Evolutionary conservation across 2,888 invertebrate species (phyloP).

Genomic region (Petrolisthes manimaculis): DNA sequence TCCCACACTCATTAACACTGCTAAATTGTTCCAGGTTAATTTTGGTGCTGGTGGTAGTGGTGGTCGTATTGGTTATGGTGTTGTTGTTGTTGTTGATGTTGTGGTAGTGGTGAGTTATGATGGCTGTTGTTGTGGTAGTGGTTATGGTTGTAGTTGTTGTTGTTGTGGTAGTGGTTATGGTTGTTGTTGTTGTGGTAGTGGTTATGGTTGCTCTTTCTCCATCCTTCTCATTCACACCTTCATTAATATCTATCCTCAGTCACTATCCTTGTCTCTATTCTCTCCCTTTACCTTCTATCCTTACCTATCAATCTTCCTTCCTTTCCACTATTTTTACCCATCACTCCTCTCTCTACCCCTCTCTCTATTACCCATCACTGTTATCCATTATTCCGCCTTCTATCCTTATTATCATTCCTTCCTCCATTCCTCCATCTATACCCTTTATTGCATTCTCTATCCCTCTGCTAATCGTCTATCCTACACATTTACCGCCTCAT

Average conservation of each 20-base stretch:
- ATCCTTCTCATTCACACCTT: not conserved
- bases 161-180: not conserved
- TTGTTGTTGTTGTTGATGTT: not conserved
- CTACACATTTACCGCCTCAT: too few species aligned
- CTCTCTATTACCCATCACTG: too few species aligned
- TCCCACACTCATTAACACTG: conserved; percentile 4
- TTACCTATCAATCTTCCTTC: too few species aligned
- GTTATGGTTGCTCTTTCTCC: not conserved
- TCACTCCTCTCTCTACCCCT: too few species aligned
- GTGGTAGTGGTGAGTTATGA: not conserved
- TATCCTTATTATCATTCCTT: too few species aligned
- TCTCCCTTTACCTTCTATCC: not conserved
- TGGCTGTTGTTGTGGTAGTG: not conserved
- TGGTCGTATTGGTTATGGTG: not conserved
- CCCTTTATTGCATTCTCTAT: too few species aligned
- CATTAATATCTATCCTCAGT: not conserved
- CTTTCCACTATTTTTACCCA: too few species aligned
- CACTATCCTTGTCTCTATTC: not conserved
- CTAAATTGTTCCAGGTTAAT: conserved; percentile 7
- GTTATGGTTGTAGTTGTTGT: not conserved
- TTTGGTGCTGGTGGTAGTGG: not conserved
- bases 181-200: not conserved
- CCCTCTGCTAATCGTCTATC: too few species aligned
- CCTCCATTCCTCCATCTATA: too few species aligned
- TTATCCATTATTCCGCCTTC: too few species aligned